These are phyloP conservation scores for Ianthella basta DNA, from an alignment of 37 sponge, comb jelly and placozoan species.

Conservation along the genomic window DNA sequence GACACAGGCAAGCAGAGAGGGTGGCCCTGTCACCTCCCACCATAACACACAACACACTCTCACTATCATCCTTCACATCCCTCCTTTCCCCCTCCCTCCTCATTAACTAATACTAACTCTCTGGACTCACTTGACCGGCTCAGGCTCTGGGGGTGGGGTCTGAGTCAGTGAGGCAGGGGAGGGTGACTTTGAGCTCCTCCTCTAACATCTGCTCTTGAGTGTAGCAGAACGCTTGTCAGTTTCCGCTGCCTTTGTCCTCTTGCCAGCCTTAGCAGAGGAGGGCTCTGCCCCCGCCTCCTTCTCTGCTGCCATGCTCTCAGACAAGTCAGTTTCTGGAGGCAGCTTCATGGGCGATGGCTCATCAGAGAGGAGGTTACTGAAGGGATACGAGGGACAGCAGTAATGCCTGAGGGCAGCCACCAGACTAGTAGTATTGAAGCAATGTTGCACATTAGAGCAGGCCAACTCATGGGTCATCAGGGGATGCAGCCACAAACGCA, in stretches of 20 bases:
- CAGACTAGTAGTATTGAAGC: no score
- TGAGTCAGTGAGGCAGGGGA: constrained; percentile 31
- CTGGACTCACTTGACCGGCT: constrained; percentile 17
- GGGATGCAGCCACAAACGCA: constrained; percentile 67
- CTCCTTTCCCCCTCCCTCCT: no score
- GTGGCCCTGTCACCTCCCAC: no score
- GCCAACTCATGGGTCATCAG: constrained; percentile 90
- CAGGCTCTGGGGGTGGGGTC: not conserved
- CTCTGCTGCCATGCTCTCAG: constrained; percentile 14
- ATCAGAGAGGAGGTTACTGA: constrained; percentile 17
- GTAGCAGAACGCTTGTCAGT: constrained; percentile 11
- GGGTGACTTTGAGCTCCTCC: constrained; percentile 27
- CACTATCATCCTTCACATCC: no score
- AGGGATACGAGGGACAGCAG: not conserved
- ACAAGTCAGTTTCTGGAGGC: not conserved
- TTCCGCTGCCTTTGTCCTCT: not conserved
- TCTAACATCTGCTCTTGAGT: constrained; percentile 30
- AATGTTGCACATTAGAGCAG: no score
- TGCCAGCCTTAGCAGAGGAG: not conserved
- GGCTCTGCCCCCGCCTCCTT: constrained; percentile 11
- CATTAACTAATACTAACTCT: not conserved
- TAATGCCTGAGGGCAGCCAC: no score
- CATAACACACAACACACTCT: no score
- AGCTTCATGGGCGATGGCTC: constrained; percentile 19
- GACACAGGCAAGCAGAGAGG: no score